A percentile compares a stretch with the other conserved stretches of the same genome.
phyloP scores from a whole-genome alignment of 1,140 invertebrate genomes.

The Frieseomelitta varia region DNA sequence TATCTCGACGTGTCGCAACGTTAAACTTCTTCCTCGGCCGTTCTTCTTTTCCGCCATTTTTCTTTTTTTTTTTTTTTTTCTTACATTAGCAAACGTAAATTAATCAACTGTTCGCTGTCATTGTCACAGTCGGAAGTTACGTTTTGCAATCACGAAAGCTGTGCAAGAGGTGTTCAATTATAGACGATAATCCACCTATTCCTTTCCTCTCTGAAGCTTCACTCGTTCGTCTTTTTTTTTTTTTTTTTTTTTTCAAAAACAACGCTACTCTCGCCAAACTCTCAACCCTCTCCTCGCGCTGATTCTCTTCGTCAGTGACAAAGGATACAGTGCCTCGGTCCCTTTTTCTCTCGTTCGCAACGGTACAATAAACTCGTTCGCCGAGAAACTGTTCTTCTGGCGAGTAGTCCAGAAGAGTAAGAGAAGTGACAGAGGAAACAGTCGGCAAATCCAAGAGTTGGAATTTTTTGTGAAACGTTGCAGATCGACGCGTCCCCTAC shows the following conservation, averaged over 20 bases:
- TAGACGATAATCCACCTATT: not conserved
- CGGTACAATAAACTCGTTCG: too few species aligned
- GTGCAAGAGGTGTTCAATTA: not conserved
- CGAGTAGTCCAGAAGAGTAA: too few species aligned
- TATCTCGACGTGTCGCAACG: not conserved
- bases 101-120: not conserved
- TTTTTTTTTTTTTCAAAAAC: not conserved
- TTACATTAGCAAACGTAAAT: not conserved
- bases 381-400: too few species aligned
- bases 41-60: not conserved
- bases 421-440: too few species aligned
- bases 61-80: too few species aligned
- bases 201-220: not conserved
- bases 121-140: not conserved
- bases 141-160: not conserved
- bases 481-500: conserved; percentile 80
- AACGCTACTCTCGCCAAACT: not conserved
- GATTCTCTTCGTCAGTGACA: too few species aligned
- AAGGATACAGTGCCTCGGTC: too few species aligned
- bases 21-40: not conserved
- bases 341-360: too few species aligned
- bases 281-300: not conserved
- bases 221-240: not conserved
- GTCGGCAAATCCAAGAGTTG: too few species aligned
- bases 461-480: conserved; percentile 43